phyloP scores from a whole-genome alignment of 2,888 invertebrate genomes.

The Salpingus planirostris region DNA sequence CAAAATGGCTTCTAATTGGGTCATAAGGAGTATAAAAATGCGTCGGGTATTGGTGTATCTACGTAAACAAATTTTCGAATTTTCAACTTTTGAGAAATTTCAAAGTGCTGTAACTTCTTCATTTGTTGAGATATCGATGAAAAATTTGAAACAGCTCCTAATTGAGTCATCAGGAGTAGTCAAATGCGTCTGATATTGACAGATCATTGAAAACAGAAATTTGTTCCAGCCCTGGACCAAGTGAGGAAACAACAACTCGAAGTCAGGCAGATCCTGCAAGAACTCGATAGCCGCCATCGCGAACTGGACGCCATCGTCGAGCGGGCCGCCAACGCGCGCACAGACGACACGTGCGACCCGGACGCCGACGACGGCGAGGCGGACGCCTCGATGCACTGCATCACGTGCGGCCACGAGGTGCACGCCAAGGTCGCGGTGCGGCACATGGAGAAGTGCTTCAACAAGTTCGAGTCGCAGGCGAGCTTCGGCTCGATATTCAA shows the following conservation, averaged over 20 bases:
- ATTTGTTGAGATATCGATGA: no score
- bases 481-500: constrained; percentile 93
- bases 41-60: no score
- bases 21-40: no score
- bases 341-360: constrained; percentile 54
- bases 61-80: no score
- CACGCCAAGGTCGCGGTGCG: constrained; percentile 84
- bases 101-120: no score
- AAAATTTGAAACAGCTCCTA: no score
- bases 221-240: constrained; percentile 38
- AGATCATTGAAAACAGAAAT: no score
- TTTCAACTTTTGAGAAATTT: no score
- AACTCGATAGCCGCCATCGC: constrained; percentile 65
- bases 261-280: constrained; percentile 69
- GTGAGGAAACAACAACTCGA: constrained; percentile 70
- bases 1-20: no score
- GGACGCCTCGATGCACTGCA: constrained; percentile 78
- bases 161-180: no score
- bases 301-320: constrained; percentile 76
- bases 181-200: no score
- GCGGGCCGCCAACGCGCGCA: constrained; percentile 61
- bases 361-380: constrained; percentile 60
- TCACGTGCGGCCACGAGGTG: constrained; percentile 94
- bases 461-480: constrained; percentile 95
- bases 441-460: constrained; percentile 97